A percentile compares a stretch with the other conserved stretches of the same genome.
These are phyloP conservation scores for Apantesis nais DNA, from an alignment of 2,888 invertebrate genomes.

Conservation along the genomic window DNA sequence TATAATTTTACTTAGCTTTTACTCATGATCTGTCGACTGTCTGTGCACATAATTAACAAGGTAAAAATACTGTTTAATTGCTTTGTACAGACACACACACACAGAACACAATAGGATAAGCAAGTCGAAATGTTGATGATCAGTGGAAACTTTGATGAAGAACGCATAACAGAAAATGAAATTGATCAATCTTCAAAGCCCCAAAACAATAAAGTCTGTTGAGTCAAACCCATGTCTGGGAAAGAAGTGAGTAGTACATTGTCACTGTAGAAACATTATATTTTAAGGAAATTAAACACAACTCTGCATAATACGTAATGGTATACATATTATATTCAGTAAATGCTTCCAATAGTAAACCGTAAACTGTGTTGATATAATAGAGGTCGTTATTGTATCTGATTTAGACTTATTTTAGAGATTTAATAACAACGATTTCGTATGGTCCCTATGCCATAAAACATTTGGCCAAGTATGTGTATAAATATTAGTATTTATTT, in stretches of 20 bases:
- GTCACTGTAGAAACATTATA: neutral
- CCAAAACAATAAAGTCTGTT: neutral
- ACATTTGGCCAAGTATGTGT: no score
- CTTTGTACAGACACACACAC: no score
- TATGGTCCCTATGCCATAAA: no score
- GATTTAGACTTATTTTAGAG: no score
- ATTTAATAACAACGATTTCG: no score
- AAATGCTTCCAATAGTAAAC: neutral
- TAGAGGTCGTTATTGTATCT: no score
- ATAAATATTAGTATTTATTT: no score
- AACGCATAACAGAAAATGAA: neutral
- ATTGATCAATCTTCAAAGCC: no score
- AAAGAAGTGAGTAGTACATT: neutral
- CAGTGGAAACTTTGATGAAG: neutral
- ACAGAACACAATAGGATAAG: neutral
- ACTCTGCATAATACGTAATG: neutral
- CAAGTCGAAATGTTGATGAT: neutral
- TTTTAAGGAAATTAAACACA: neutral
- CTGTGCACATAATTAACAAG: neutral
- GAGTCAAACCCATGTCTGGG: neutral
- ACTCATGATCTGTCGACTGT: neutral
- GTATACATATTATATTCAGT: neutral
- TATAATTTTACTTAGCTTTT: no score
- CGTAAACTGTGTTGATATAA: neutral
- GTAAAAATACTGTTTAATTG: neutral